Base-by-base conservation (phyloP, 2,888 invertebrate genomes). In the Metacarcinus magister region DNA sequence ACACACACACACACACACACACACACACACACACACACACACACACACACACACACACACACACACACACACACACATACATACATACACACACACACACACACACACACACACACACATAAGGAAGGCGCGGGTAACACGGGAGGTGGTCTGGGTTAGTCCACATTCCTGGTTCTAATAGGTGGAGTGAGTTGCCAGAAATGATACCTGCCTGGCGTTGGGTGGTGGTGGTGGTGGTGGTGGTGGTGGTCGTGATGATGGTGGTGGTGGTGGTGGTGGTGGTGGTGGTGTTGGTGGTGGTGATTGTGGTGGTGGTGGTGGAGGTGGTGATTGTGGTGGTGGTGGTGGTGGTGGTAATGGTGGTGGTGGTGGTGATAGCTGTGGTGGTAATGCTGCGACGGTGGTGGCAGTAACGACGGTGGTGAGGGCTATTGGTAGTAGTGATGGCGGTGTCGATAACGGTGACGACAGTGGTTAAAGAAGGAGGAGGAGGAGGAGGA, bases 151-250 rank as follows among this genome's bases (percentile, higher is more conserved):
- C n/a, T 28, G 75, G n/a, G 75, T 75, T 75, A 75, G 75, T 75
- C 75, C 75, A 75, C 75, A 75, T 75, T 75, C 75, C 28, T 75
- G 75, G 75, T 75, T 75, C 75, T 75, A 75, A 75, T 75, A 75
- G 75, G 75, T 75, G 28, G 75, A 75, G 28, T 75, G 75, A 75
- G 75, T 75, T 75, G 75, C 75, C 75, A 75, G 75, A 75, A 75
- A 75, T 75, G 75, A 75, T 75, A 75, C 75, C 2, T 75, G 75
- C n/a, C 28, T 43, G 43, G 44, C 44, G 4, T 10, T 43, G 23
- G 87, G 90, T 39, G 39, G n/a, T n/a, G n/a, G n/a, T n/a, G n/a
- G n/a, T n/a, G n/a, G n/a, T n/a, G n/a, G n/a, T n/a, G n/a, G n/a
- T n/a, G n/a, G n/a, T n/a, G n/a, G n/a, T n/a, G n/a, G n/a, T n/a